phyloP scores from a whole-genome alignment of 2,888 invertebrate genomes.

The Heliconius cydno region DNA sequence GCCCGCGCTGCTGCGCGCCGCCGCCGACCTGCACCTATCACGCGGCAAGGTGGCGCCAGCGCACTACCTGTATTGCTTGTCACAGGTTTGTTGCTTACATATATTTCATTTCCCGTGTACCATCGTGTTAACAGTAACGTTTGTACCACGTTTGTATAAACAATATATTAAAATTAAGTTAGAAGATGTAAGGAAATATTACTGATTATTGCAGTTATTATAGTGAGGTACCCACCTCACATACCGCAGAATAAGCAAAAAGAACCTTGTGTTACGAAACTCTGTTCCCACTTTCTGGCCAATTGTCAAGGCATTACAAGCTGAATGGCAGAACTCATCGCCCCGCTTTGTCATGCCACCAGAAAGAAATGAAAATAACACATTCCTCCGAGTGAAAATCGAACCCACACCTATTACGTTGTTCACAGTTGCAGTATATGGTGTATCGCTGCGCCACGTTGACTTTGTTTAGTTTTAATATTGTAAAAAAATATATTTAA shows the following conservation, averaged over 20 bases:
- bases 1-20: conserved; percentile 88
- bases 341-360: neutral
- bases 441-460: neutral
- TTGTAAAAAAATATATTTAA: no score
- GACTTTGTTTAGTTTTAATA: no score
- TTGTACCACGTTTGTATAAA: no score
- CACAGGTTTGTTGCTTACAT: conserved; percentile 81
- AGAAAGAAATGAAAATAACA: neutral
- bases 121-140: no score
- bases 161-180: no score
- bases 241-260: neutral
- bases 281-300: neutral
- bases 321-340: neutral
- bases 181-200: neutral
- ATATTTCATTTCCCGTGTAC: no score
- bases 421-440: neutral
- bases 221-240: neutral
- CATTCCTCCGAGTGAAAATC: neutral
- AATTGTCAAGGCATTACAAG: neutral
- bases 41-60: conserved; percentile 90
- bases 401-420: neutral
- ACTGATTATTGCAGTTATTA: neutral
- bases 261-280: neutral
- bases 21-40: conserved; percentile 91
- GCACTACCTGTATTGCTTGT: conserved; percentile 90